A percentile compares a stretch with the other conserved stretches of the same genome.
Conservation (phyloP, 2,797 vertebrate genomes). For the Argentina silus region DNA sequence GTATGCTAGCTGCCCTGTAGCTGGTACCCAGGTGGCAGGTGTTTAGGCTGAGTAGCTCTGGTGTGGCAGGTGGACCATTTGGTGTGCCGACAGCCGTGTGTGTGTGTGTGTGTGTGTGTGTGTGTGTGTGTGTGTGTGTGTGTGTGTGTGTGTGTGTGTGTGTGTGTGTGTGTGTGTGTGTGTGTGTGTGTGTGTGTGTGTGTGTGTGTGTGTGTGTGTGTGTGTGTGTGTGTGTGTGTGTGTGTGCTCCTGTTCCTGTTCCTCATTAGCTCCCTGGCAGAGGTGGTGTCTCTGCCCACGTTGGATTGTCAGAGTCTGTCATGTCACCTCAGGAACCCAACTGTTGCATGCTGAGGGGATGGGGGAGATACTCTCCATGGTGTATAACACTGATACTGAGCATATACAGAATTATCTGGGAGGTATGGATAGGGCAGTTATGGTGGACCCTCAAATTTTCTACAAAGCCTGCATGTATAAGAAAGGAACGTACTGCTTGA, state of each 20-base stretch:
- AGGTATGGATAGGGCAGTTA: slow-evolving; percentile 10
- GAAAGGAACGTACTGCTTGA: slow-evolving; percentile 31
- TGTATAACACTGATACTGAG: background rate
- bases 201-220: slow-evolving; percentile 13
- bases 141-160: background rate
- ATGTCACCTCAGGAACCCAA: background rate
- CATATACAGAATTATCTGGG: background rate
- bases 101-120: slow-evolving; percentile 15
- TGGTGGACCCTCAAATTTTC: background rate
- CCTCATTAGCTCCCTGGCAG: slow-evolving; percentile 19
- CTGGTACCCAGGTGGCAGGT: background rate
- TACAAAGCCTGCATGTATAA: background rate
- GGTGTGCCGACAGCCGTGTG: slow-evolving; percentile 22
- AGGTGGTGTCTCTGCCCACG: slow-evolving; percentile 3
- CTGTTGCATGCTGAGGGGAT: background rate
- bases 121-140: background rate
- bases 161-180: too few relatives aligned
- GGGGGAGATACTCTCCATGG: background rate
- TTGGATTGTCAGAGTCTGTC: slow-evolving; percentile 16
- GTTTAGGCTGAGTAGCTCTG: background rate
- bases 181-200: background rate
- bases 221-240: too few relatives aligned
- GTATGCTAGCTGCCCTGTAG: slow-evolving; percentile 13
- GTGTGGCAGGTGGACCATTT: slow-evolving; percentile 36
- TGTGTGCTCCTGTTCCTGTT: slow-evolving; percentile 9